phyloP scores from a whole-genome alignment of 53 echinoderm and acorn worm genomes.

The Stichopus horrens region DNA sequence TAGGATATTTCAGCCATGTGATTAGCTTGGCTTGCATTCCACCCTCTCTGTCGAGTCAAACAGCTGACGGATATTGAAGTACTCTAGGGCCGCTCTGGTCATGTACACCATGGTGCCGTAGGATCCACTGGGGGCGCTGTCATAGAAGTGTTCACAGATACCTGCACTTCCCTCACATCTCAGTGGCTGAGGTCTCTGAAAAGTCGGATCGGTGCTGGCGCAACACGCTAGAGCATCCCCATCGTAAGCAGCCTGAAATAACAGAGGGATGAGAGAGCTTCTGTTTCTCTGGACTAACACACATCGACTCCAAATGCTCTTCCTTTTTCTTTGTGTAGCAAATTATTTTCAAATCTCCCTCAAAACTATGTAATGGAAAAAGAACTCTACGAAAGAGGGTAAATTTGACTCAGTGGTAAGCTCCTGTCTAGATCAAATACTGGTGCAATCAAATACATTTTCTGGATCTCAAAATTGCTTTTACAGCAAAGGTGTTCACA shows the following conservation, averaged over 20 bases:
- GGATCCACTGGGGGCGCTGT: constrained; percentile 95
- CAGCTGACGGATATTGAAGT: constrained; percentile 72
- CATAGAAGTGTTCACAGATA: constrained; percentile 92
- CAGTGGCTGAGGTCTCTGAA: constrained; percentile 30
- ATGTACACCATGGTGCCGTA: constrained; percentile 98
- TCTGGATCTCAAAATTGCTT: too few relatives aligned
- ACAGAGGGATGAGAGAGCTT: background rate
- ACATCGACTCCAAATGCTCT: background rate
- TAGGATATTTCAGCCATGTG: background rate
- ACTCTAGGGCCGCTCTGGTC: constrained; percentile 70
- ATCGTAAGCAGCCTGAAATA: constrained; percentile 64
- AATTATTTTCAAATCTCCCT: background rate
- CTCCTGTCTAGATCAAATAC: too few relatives aligned
- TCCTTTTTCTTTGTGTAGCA: background rate
- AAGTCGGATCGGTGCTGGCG: constrained; percentile 53
- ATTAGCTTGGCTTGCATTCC: constrained; percentile 87
- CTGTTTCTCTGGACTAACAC: background rate
- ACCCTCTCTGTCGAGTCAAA: constrained; percentile 66
- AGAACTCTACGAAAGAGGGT: background rate
- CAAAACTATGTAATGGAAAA: background rate
- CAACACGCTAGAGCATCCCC: constrained; percentile 94
- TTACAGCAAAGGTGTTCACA: too few relatives aligned
- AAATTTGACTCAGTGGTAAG: background rate
- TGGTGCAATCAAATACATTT: too few relatives aligned
- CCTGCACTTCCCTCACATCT: constrained; percentile 75